Evolutionary conservation across 1,140 invertebrate species (phyloP), one percentile per base, ranked within the genome.

Genomic region (Dinoponera quadriceps): DNA sequence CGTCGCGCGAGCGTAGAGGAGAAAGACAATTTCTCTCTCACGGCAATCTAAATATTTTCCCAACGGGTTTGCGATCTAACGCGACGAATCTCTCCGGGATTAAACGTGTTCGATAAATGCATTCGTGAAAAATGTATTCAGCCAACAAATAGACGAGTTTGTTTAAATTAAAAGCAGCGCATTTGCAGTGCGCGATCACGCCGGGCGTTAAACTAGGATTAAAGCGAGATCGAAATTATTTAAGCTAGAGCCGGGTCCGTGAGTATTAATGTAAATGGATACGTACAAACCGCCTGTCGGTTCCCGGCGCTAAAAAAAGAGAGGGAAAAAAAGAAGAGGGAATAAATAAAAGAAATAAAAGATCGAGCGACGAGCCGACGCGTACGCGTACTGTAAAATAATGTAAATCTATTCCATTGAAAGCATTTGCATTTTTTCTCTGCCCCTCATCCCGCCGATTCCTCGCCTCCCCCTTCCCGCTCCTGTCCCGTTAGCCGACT

Each of bases 401-500:
- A 84, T 88, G 85, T 88, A 87, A 88, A 88, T 88, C 86, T 68
- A 84, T 77, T 87, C 69, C 62, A 84, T 71, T 77, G 65, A 73
- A 54, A 66, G 57, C 69, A 87, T 86, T 88, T 87, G 74, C 82
- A 85, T 88, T 81, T 88, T 87, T 89, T 72, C 65, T 93, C 22
- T 11, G 49, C 51, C 66, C 69, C 48, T 59, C 63, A 57, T 63
- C 54, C 22, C 38, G 75, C 13, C 22, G 54, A 48, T 83, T 44
- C 69, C 38, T 44, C 38, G 3, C 38, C 38, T 7, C 11, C 38
- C 38, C 38, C 29, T 5, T 33, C 29, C 9, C 0, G 9, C 38
- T 9, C 3, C 38, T 44, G 38, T 9, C 38, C 38, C 38, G 73
- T 92, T 94, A 93, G 93, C 89, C 55, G 92, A 85, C 13, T 92